Conservation (phyloP, 2,113 vertebrate species). For the Salminus brasiliensis region DNA sequence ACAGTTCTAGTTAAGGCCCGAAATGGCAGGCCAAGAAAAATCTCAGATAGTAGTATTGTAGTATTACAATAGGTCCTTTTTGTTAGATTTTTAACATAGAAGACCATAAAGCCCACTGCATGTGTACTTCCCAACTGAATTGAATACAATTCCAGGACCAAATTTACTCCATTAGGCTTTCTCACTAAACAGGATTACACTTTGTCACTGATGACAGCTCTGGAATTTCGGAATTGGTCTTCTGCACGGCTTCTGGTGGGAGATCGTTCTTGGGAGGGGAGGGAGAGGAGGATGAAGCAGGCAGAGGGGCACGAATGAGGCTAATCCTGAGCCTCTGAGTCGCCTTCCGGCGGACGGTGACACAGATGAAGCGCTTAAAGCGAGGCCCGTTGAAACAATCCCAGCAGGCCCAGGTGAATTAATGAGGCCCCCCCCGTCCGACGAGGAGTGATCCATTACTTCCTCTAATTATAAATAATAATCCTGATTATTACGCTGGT, state of each 20-base stretch:
- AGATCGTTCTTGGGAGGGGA: constrained; percentile 14
- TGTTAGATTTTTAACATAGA: not conserved
- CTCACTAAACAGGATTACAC: constrained; percentile 18
- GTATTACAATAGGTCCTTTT: not conserved
- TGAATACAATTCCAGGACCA: not conserved
- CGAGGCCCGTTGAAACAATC: constrained; percentile 79
- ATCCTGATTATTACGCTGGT: constrained; percentile 99
- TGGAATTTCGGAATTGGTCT: constrained; percentile 7
- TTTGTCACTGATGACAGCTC: constrained; percentile 25
- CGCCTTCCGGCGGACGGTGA: constrained; percentile 77
- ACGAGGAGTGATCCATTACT: constrained; percentile 99
- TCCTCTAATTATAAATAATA: constrained; percentile 99
- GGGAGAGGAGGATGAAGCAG: not conserved
- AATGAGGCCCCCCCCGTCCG: constrained; percentile 94
- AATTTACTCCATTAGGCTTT: not conserved
- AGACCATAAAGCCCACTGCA: not conserved
- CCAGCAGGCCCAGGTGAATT: constrained; percentile 92
- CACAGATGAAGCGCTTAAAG: constrained; percentile 91
- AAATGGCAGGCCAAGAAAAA: no score
- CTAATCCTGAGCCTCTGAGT: constrained; percentile 70
- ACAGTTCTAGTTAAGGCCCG: no score
- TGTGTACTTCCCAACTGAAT: not conserved
- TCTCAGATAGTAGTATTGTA: no score
- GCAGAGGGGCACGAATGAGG: constrained; percentile 44
- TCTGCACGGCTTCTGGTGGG: not conserved